A percentile compares a stretch with the other conserved stretches of the same genome.
These are phyloP conservation scores for Halichondria panicea DNA, from an alignment of 37 sponge, comb jelly and placozoan species.

Conservation along the genomic window DNA sequence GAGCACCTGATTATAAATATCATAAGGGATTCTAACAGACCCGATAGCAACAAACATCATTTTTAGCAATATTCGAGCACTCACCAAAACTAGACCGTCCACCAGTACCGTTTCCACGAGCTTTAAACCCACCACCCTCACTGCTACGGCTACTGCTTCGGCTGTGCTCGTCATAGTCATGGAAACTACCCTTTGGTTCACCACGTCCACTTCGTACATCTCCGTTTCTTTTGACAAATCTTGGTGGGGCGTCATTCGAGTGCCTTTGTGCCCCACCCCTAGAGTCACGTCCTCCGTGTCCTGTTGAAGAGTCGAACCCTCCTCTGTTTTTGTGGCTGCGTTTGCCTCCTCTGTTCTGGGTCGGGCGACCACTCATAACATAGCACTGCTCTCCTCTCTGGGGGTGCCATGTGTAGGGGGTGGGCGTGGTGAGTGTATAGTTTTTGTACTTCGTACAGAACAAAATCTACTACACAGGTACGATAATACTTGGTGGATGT, in stretches of 20 bases:
- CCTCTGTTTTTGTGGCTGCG: conserved; percentile 12
- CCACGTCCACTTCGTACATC: conserved; percentile 11
- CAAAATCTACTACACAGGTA: too few species aligned
- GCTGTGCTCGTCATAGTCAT: conserved; percentile 18
- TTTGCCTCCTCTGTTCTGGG: conserved; percentile 38
- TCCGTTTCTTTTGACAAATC: conserved; percentile 50
- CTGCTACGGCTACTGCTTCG: conserved; percentile 2
- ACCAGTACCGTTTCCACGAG: not conserved
- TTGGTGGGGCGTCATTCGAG: conserved; percentile 54
- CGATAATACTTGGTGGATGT: too few species aligned
- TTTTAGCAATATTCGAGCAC: not conserved
- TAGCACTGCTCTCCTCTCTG: conserved; percentile 13
- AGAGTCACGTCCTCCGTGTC: too few species aligned
- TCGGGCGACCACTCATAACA: conserved; percentile 59
- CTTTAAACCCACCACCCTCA: conserved; percentile 13
- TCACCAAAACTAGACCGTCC: conserved; percentile 25
- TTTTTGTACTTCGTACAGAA: too few species aligned
- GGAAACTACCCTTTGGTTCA: not conserved
- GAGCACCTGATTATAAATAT: not conserved
- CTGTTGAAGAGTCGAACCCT: too few species aligned
- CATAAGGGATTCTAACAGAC: not conserved
- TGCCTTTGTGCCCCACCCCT: not conserved
- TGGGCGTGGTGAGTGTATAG: too few species aligned
- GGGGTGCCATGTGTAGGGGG: not conserved
- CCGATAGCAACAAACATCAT: not conserved